A percentile compares a stretch with the other conserved stretches of the same genome.
These are phyloP conservation scores for Pterostichus niger DNA, from an alignment of 2,888 invertebrate genomes.

Conservation along the genomic window DNA sequence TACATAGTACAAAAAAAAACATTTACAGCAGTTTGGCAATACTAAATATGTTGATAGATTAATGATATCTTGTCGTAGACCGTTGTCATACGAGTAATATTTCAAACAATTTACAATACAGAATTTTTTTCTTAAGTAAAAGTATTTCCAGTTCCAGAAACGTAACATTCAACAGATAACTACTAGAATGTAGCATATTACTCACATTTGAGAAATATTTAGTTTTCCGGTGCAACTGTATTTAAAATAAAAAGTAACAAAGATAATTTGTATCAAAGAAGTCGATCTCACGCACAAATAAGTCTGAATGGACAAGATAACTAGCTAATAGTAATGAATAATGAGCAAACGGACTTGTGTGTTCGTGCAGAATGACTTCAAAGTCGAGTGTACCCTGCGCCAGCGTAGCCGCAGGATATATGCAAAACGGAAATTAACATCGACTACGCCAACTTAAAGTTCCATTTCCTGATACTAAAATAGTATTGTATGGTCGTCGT, in stretches of 20 bases:
- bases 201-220: no score
- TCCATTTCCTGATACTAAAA: slow-evolving; percentile 72
- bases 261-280: neutral
- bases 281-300: slow-evolving; percentile 35
- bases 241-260: slow-evolving; percentile 1
- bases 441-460: slow-evolving; percentile 71
- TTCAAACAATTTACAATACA: no score
- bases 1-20: no score
- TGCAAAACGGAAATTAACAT: slow-evolving; percentile 72
- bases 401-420: slow-evolving; percentile 41
- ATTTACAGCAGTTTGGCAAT: no score
- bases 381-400: slow-evolving; percentile 25
- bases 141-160: no score
- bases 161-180: neutral
- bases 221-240: no score
- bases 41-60: no score
- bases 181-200: no score
- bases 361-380: slow-evolving; percentile 45
- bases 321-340: slow-evolving; percentile 42
- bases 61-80: no score
- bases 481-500: slow-evolving; percentile 62
- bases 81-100: no score
- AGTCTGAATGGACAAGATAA: slow-evolving; percentile 37
- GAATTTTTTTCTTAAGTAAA: neutral
- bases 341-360: slow-evolving; percentile 38